phyloP scores from a whole-genome alignment of 2,888 invertebrate species.

The Nephrocerus scutellatus region DNA sequence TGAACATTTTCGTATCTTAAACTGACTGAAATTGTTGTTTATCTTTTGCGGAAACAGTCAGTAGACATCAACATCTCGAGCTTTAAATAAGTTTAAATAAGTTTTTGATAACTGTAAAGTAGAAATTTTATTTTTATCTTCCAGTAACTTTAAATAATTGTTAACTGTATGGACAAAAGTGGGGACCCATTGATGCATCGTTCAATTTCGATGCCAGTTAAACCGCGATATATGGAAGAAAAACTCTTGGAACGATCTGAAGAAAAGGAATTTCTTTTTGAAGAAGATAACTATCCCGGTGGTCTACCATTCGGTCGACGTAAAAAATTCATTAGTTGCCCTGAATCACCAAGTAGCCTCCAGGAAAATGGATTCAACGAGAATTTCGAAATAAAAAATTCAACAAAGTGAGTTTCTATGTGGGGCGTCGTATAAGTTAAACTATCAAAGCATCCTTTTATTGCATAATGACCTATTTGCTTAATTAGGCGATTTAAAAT shows the following conservation, averaged over 20 bases:
- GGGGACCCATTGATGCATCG: slow-evolving; percentile 31
- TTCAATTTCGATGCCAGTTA: slow-evolving; percentile 44
- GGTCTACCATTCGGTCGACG: slow-evolving; percentile 32
- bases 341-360: slow-evolving; percentile 12
- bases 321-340: slow-evolving; percentile 23
- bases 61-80: too few species aligned
- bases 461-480: too few species aligned
- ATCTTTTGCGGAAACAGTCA: slow-evolving; percentile 15
- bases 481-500: too few species aligned
- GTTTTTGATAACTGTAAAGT: too few species aligned
- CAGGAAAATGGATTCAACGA: neutral
- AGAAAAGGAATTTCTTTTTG: slow-evolving; percentile 39
- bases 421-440: too few species aligned
- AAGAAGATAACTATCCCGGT: slow-evolving; percentile 37
- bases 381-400: neutral
- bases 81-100: too few species aligned
- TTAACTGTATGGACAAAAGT: slow-evolving; percentile 13
- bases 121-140: too few species aligned
- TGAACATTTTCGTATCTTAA: neutral
- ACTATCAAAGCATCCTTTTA: too few species aligned
- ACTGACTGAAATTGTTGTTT: slow-evolving; percentile 8
- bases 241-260: slow-evolving; percentile 37
- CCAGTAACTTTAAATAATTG: neutral
- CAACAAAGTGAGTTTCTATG: slow-evolving; percentile 1
- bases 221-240: slow-evolving; percentile 37